phyloP scores from a whole-genome alignment of 2,797 vertebrate species.

The Tympanoctomys barrerae region DNA sequence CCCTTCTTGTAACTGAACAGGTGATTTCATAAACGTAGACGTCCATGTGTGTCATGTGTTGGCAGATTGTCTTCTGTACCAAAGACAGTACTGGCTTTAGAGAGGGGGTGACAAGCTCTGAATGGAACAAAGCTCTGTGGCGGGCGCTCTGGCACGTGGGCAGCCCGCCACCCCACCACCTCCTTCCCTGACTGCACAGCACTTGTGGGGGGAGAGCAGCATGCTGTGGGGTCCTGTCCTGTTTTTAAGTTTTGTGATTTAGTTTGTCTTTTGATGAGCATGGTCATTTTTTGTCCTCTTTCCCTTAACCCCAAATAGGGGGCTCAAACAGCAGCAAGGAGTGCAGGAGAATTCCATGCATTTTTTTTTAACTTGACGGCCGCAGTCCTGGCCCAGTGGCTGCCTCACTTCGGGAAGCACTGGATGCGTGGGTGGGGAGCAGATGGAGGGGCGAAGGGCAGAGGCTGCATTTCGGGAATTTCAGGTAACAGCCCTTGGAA shows the following conservation, averaged over 20 bases:
- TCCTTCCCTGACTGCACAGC: not conserved
- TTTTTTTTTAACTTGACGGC: too few species aligned
- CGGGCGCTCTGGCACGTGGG: not conserved
- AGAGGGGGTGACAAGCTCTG: not conserved
- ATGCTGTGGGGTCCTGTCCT: not conserved
- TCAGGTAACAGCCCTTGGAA: not conserved
- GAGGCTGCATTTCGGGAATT: not conserved
- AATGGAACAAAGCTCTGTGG: not conserved
- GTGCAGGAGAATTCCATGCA: not conserved
- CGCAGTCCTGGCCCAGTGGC: not conserved
- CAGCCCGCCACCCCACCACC: not conserved
- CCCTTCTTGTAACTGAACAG: conserved; percentile 6
- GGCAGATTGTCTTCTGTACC: not conserved
- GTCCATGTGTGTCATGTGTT: not conserved
- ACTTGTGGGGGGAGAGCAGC: not conserved
- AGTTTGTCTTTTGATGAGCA: not conserved
- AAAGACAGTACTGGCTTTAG: not conserved
- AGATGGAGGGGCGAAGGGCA: too few species aligned
- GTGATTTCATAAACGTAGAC: not conserved
- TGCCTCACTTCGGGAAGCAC: not conserved
- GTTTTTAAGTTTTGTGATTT: conserved; percentile 1
- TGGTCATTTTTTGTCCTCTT: not conserved
- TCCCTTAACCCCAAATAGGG: not conserved
- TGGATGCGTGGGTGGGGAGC: not conserved
- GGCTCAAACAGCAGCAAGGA: not conserved